Evolutionary conservation across 2,888 invertebrate species (phyloP), one percentile per base, ranked within the genome.

Genomic region (Microchrysa polita): DNA sequence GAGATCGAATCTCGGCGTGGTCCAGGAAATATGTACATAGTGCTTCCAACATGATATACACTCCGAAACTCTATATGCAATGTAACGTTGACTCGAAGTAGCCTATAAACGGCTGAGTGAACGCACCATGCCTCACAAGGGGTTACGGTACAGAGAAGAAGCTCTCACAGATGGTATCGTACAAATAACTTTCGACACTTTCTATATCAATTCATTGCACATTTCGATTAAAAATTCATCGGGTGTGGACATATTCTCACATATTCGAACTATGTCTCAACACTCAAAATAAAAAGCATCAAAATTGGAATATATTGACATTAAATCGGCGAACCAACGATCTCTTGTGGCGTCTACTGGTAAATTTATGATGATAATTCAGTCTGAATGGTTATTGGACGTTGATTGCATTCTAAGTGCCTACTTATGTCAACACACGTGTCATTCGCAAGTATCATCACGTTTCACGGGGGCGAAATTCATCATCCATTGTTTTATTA

Each of bases 401-500:
- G 65, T 22, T 44, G 7, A 22, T 7, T 65, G 65, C 27, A 65
- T 65, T 22, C 22, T 48, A 65, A 65, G 34, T 12, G 44, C 20
- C 16, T 18, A 14, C 44, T 65, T 14, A 65, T 65, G 65, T 65
- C 65, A 65, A 44, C 65, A 44, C 65, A 65, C 65, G 65, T 65
- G 65, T 65, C 44, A 65, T 12, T 65, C 34, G 44, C 44, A 65
- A 44, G 65, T 65, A 65, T 65, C 48, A 48, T 65, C 65, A 65
- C 65, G 65, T 65, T 22, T 34, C 27, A 7, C 65, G 16, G 20
- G 40, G 44, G 65, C 42, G 65, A 65, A 65, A 65, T 34, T 34
- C 27, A 34, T 65, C 65, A 34, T 65, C 65, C 65, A 65, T 65
- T 65, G 65, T 65, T 44, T 34, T 65, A 65, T 65, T 65, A 48